Base-by-base conservation (phyloP, 2,888 invertebrate genomes). In the Smittia aterrima region DNA sequence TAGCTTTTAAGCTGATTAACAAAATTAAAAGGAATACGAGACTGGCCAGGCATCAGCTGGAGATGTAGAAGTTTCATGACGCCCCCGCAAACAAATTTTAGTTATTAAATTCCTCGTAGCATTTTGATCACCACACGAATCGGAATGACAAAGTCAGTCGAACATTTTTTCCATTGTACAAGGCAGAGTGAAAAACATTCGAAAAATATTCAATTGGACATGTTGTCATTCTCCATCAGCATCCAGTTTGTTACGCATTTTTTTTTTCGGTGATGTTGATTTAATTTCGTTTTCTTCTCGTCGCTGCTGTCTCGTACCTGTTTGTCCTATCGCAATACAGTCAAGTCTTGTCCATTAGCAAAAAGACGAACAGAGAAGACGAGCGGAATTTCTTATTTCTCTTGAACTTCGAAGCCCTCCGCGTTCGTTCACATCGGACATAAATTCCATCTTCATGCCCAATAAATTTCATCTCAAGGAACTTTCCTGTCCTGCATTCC, bases 381-480 rank as follows among this genome's bases (percentile, higher is more conserved):
- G 58, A 20, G 22, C 18, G 58, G 58, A 58, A 58, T 58, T 58
- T 20, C 1, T 22, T 58, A 58, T 58, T 18, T 58, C 20, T 4
- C 22, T 22, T 18, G 18, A 22, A 47, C 18, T 13, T 47, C 18
- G 6, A 2, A 16, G 53, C 53, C 18, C n/a, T 18, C 11, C 11
- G 38, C 47, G 2, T 47, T 47, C 47, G 47, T 47, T 47, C 18
- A 58, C 58, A 20, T 58, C 20, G 20, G n/a, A 58, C 58, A 58
- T 58, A 58, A 58, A 18, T 58, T 58, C 22, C 58, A 18, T 58
- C 58, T 58, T 58, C 20, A 58, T 58, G 58, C 58, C 18, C 58
- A 58, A 58, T 58, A 58, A 58, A 58, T 58, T 58, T 58, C 58
- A 58, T 20, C 18, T 58, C n/a, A 47, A 47, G 47, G 47, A n/a